These are phyloP conservation scores for Penaeus japonicus DNA, from an alignment of 1,140 invertebrate genomes.

Conservation along the genomic window DNA sequence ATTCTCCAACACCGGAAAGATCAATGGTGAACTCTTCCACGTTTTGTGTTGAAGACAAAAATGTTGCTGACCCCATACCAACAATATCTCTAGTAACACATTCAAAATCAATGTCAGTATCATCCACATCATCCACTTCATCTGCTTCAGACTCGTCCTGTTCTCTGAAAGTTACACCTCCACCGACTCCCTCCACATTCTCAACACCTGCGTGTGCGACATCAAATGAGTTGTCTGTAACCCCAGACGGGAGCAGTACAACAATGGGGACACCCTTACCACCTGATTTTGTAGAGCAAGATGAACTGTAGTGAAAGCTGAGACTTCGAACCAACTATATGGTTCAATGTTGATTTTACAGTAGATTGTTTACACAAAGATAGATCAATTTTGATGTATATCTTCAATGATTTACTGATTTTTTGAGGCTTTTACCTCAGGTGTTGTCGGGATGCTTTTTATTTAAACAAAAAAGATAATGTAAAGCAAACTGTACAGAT, in stretches of 20 bases:
- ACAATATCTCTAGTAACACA: conserved; percentile 21
- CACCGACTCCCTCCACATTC: conserved; percentile 44
- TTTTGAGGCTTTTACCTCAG: too few relatives aligned
- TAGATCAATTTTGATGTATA: too few relatives aligned
- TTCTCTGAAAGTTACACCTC: conserved; percentile 39
- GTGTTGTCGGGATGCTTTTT: too few relatives aligned
- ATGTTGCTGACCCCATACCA: neutral
- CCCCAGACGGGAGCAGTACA: conserved; percentile 35
- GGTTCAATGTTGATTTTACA: too few relatives aligned
- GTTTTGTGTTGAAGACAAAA: conserved; percentile 34
- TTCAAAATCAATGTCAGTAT: conserved; percentile 24
- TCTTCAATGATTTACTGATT: too few relatives aligned
- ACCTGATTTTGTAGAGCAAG: conserved; percentile 23
- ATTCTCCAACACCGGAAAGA: conserved; percentile 9
- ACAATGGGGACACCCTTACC: conserved; percentile 44
- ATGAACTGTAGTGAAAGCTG: conserved; percentile 14
- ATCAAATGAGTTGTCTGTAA: conserved; percentile 30
- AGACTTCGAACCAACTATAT: neutral
- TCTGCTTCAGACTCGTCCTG: conserved; percentile 23
- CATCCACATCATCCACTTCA: conserved; percentile 31
- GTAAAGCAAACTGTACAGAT: neutral
- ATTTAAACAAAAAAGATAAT: neutral
- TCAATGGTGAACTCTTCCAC: conserved; percentile 48
- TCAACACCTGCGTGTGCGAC: conserved; percentile 40
- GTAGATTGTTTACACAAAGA: too few relatives aligned